These are phyloP conservation scores for Megaceryle maxima DNA, from an alignment of 2,113 vertebrate species.

Conservation along the genomic window DNA sequence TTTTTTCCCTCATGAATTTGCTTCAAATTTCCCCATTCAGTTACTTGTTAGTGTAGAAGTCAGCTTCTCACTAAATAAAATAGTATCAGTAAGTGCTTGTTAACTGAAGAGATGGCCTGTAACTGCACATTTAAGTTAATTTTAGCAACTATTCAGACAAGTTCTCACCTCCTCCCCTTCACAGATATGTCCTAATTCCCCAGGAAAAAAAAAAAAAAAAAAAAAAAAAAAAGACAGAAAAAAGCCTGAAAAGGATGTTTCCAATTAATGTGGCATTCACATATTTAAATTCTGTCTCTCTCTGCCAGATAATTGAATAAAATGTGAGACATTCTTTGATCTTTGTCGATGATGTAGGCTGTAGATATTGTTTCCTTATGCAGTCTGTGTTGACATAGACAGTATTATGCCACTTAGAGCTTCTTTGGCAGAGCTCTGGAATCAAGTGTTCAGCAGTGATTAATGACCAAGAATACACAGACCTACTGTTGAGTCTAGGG, in stretches of 20 bases:
- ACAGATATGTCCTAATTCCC: slow-evolving; percentile 33
- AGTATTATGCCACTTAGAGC: neutral
- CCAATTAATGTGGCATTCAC: slow-evolving; percentile 32
- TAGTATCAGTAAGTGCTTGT: slow-evolving; percentile 13
- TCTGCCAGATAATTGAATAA: slow-evolving; percentile 34
- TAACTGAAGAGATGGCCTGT: slow-evolving; percentile 35
- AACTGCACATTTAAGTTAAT: slow-evolving; percentile 47
- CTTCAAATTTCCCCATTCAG: neutral
- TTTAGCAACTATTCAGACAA: slow-evolving; percentile 50
- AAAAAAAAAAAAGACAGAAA: slow-evolving; percentile 16
- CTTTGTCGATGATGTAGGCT: neutral
- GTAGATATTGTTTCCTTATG: slow-evolving; percentile 5
- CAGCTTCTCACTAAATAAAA: slow-evolving; percentile 11
- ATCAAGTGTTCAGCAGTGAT: slow-evolving; percentile 18
- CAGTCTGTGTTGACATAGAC: neutral
- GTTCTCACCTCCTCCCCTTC: slow-evolving; percentile 40
- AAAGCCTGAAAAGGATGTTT: slow-evolving; percentile 9
- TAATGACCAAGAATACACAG: slow-evolving; percentile 15
- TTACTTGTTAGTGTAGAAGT: neutral
- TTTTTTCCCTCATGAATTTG: neutral
- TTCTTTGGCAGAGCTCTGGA: slow-evolving; percentile 14
- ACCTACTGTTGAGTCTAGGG: slow-evolving; percentile 6
- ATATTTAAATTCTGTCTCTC: slow-evolving; percentile 9
- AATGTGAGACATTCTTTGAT: slow-evolving; percentile 30
- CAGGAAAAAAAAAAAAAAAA: neutral